Evolutionary conservation across 2,888 invertebrate genomes (phyloP).

Genomic region (Parelbella ahira): DNA sequence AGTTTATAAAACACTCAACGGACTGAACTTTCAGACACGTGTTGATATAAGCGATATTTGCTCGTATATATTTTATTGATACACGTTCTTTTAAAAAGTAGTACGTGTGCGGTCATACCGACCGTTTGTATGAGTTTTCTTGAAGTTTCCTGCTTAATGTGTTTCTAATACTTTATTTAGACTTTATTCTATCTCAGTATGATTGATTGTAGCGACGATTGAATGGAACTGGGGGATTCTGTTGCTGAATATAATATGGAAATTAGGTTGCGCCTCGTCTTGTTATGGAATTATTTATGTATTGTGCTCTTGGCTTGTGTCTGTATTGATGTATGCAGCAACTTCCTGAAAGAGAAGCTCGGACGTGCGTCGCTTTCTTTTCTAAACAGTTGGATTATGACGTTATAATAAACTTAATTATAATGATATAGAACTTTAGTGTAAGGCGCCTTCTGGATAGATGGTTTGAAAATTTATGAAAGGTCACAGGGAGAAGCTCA

Average conservation of each 20-base stretch:
- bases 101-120: neutral
- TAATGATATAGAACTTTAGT: too few relatives aligned
- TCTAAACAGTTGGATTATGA: too few relatives aligned
- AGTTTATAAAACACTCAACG: neutral
- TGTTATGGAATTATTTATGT: conserved; percentile 1
- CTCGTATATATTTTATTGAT: too few relatives aligned
- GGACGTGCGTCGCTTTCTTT: too few relatives aligned
- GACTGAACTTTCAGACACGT: neutral
- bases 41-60: conserved; percentile 2
- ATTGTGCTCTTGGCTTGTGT: too few relatives aligned
- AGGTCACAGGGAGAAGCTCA: too few relatives aligned
- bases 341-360: too few relatives aligned
- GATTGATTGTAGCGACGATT: conserved; percentile 35
- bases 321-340: too few relatives aligned
- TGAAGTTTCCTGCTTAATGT: conserved; percentile 56
- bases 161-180: conserved; percentile 66
- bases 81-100: neutral
- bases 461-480: too few relatives aligned
- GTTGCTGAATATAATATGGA: neutral
- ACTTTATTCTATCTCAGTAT: conserved; percentile 42
- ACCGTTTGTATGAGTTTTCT: conserved; percentile 32
- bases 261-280: neutral
- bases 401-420: too few relatives aligned
- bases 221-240: conserved; percentile 6
- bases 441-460: too few relatives aligned